A percentile compares a stretch with the other conserved stretches of the same genome.
Conservation (phyloP, 92 coral and sea anemone species). For the Virgularia gustaviana region DNA sequence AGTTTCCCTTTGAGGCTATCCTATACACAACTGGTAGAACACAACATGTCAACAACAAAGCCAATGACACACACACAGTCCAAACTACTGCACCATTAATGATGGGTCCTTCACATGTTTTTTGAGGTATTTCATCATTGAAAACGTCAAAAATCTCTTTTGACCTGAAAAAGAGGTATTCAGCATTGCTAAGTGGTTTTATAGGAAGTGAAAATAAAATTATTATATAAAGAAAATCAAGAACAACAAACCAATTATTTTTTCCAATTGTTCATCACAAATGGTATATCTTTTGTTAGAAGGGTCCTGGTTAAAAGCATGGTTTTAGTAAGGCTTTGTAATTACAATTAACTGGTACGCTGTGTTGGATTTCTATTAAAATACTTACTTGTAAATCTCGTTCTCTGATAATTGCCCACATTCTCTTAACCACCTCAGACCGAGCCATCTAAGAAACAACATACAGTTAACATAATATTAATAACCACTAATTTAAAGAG, state of each 20-base stretch:
- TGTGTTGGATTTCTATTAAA: too few relatives aligned
- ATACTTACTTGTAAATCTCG: constrained; percentile 67
- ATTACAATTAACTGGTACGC: too few relatives aligned
- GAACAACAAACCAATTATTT: constrained; percentile 70
- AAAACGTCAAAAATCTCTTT: constrained; percentile 74
- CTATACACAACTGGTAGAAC: too few relatives aligned
- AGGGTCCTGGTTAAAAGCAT: constrained; percentile 70
- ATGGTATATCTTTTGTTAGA: constrained; percentile 72
- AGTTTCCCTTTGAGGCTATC: too few relatives aligned
- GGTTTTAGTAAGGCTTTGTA: too few relatives aligned
- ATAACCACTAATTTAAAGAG: too few relatives aligned
- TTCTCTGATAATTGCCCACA: constrained; percentile 85
- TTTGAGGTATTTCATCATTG: constrained; percentile 90
- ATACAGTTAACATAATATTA: too few relatives aligned
- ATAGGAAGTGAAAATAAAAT: neutral
- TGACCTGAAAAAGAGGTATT: constrained; percentile 52
- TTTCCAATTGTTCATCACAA: constrained; percentile 75
- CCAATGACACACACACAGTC: too few relatives aligned
- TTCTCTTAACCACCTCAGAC: constrained; percentile 76
- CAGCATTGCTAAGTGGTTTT: neutral
- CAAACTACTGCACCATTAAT: constrained; percentile 1
- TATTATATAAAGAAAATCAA: neutral
- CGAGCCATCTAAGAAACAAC: constrained; percentile 74
- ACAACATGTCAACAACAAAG: too few relatives aligned
- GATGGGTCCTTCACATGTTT: constrained; percentile 69